Conservation (phyloP, 2,888 invertebrate genomes). For the Drymonia ruficornis region DNA sequence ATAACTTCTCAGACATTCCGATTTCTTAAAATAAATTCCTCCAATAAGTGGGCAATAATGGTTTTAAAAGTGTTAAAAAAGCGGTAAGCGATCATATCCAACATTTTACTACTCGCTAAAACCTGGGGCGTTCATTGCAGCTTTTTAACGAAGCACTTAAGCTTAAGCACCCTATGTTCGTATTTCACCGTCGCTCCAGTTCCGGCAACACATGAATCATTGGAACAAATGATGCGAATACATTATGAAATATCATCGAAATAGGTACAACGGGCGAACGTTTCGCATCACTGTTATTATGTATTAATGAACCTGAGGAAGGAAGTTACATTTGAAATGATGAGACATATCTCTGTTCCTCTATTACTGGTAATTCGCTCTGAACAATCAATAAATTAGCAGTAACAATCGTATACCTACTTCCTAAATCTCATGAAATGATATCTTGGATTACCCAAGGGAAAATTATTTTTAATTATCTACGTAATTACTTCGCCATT, state of each 20-base stretch:
- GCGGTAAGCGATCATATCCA: background rate
- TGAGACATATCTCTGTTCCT: background rate
- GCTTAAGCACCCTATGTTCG: constrained; percentile 4
- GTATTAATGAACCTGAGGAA: constrained; percentile 6
- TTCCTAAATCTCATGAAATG: too few relatives aligned
- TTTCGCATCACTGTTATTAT: constrained; percentile 19
- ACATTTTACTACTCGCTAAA: constrained; percentile 1
- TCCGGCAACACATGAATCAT: constrained; percentile 36
- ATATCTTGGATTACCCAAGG: too few relatives aligned
- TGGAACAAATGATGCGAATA: constrained; percentile 41
- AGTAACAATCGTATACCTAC: background rate
- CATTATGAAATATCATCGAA: constrained; percentile 45
- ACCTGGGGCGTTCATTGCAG: constrained; percentile 5
- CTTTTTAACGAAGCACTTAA: constrained; percentile 6
- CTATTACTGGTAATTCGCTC: background rate
- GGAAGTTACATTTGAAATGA: constrained; percentile 1
- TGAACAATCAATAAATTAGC: background rate
- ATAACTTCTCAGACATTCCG: too few relatives aligned
- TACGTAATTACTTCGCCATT: too few relatives aligned
- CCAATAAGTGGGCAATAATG: background rate
- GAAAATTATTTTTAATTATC: too few relatives aligned
- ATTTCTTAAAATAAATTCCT: background rate
- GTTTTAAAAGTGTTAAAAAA: background rate
- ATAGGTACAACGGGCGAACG: constrained; percentile 22
- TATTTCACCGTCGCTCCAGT: constrained; percentile 21